Base-by-base conservation (phyloP, 2,113 vertebrate genomes). In the Danionella cerebrum region DNA sequence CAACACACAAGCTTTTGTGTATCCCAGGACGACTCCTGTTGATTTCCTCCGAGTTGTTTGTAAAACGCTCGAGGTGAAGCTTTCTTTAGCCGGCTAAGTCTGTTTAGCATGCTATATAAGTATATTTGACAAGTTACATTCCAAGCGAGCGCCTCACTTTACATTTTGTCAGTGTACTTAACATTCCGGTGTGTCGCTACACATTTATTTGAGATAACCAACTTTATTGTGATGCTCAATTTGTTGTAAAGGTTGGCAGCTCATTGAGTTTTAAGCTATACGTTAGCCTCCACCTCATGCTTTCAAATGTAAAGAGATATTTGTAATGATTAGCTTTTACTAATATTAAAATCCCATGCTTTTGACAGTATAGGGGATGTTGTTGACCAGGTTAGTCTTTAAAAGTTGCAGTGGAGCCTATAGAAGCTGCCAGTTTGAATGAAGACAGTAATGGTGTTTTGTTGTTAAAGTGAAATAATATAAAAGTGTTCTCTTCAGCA, bases 1-100 rank as follows among this genome's bases (percentile, higher is more conserved):
- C 19, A 13, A 6, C 9, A 22, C 42, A 14, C 27, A 27, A 48
- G 59, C 24, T 63, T 48, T 48, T 41, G 31, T 63, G 21, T 7
- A 47, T 9, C 14, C 27, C 44, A 2, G 9, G 31, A 22, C 2
- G 1, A 19, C 18, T 11, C 27, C 18, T 6, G 8, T 13, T 2
- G 42, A 41, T 11, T 63, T 48, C 24, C 7, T 24, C 10, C 11
- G 3, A 31, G 7, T 35, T 48, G 59, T 48, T 14, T 35, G 19
- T 47, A 29, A 24, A 48, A 63, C 18, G 36, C 27, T 48, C n/a
- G 13, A 12, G 59, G 6, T 47, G 29, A 63, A 36, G 48, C 44
- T 48, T 63, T 63, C 44, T 48, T 63, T 63, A 63, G 29, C 44
- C 42, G 59, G 59, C 59, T 63, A 63, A 48, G 59, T 63, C 42